Evolutionary conservation across 2,113 vertebrate genomes (phyloP).

Genomic region (Amblyornis subalaris): DNA sequence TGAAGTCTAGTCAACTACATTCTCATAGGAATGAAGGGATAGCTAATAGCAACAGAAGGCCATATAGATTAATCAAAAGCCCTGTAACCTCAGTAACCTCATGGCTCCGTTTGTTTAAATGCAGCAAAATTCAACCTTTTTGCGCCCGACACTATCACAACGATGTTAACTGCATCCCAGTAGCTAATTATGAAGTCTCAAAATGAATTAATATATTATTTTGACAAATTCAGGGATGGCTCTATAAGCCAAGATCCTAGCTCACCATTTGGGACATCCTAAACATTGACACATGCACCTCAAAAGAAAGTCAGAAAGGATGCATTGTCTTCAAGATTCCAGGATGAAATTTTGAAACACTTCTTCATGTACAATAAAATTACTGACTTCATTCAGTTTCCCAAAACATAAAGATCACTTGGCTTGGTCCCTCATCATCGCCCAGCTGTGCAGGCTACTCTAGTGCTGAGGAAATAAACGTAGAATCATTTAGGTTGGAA

Average conservation of each 20-base stretch:
- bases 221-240: background rate
- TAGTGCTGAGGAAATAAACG: background rate
- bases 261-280: background rate
- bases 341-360: background rate
- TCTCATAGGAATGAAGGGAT: background rate
- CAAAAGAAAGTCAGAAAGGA: background rate
- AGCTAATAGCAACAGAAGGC: background rate
- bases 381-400: background rate
- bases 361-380: background rate
- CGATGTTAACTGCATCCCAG: background rate
- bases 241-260: background rate
- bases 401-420: background rate
- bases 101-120: background rate
- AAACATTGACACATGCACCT: background rate
- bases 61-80: background rate
- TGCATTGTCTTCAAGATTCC: background rate
- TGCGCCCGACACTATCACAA: background rate
- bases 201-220: background rate
- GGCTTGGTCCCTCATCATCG: accelerated
- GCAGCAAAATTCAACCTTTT: background rate
- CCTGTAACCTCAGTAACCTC: background rate
- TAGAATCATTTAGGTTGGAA: background rate
- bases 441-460: background rate
- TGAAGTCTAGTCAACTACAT: background rate
- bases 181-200: background rate